These are phyloP conservation scores for Cephalopholis sonnerati DNA, from an alignment of 2,113 vertebrate species.

Conservation along the genomic window DNA sequence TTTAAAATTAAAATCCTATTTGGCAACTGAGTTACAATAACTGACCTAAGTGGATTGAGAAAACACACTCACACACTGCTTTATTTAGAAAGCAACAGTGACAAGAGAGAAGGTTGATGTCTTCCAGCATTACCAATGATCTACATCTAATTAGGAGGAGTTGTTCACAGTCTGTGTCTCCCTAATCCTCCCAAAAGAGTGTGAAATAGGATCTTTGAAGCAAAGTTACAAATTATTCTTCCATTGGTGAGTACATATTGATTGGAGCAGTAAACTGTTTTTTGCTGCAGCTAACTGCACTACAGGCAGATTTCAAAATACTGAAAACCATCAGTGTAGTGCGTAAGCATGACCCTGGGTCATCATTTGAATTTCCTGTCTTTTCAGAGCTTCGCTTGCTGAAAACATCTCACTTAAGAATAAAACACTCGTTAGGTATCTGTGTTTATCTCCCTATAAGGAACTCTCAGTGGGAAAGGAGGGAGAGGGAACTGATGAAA, in stretches of 20 bases:
- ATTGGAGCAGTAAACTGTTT: conserved; percentile 5
- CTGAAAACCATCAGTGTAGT: neutral
- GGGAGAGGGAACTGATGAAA: neutral
- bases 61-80: neutral
- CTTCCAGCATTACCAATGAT: conserved; percentile 6
- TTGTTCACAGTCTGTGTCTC: neutral
- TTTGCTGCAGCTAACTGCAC: conserved; percentile 18
- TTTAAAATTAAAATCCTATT: neutral
- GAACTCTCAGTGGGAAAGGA: neutral
- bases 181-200: conserved; percentile 12
- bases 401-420: conserved; percentile 8
- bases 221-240: conserved; percentile 8
- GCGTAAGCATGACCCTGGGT: neutral
- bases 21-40: neutral
- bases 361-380: conserved; percentile 28
- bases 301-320: neutral
- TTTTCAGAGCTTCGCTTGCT: neutral
- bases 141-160: conserved; percentile 27
- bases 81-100: conserved; percentile 1
- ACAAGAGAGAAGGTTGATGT: neutral
- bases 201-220: conserved; percentile 24
- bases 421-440: neutral
- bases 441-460: neutral
- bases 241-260: conserved; percentile 10
- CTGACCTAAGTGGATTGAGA: conserved; percentile 3